Conservation (phyloP, 2,888 invertebrate species). For the Ptychoptera contaminata region DNA sequence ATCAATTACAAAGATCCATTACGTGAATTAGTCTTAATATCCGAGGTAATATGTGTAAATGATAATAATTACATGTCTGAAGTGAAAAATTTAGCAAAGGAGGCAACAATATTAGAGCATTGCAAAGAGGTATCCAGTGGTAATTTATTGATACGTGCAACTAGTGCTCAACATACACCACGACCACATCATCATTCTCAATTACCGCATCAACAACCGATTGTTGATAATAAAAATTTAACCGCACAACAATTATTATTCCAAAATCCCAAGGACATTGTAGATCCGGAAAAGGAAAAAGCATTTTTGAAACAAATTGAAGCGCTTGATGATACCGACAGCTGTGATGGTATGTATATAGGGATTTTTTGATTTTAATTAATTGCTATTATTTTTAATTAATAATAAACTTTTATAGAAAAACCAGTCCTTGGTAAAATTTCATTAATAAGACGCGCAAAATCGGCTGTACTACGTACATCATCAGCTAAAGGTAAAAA, state of each 20-base stretch:
- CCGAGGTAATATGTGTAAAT: conserved; percentile 27
- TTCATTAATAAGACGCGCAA: conserved; percentile 48
- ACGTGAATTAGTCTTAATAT: conserved; percentile 42
- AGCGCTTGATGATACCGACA: conserved; percentile 28
- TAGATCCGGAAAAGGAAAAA: conserved; percentile 28
- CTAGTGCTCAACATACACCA: background rate
- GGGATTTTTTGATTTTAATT: background rate
- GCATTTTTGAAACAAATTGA: conserved; percentile 28
- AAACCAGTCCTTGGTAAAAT: conserved; percentile 49
- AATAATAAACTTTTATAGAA: conserved; percentile 25
- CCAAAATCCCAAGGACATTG: conserved; percentile 27
- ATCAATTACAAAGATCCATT: conserved; percentile 36
- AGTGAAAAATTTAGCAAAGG: conserved; percentile 40
- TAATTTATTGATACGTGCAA: background rate
- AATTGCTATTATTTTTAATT: conserved; percentile 11
- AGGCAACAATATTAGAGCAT: conserved; percentile 41
- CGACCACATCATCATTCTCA: background rate
- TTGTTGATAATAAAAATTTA: background rate
- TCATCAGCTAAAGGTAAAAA: conserved; percentile 10
- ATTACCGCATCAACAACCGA: background rate
- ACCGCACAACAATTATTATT: conserved; percentile 13
- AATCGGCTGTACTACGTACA: conserved; percentile 36
- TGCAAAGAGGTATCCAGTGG: conserved; percentile 23
- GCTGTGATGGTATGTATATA: conserved; percentile 19
- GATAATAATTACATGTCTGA: conserved; percentile 30